Evolutionary conservation across 2,113 vertebrate genomes (phyloP), one percentile per base, ranked within the genome.

Genomic region (Pungitius pungitius): DNA sequence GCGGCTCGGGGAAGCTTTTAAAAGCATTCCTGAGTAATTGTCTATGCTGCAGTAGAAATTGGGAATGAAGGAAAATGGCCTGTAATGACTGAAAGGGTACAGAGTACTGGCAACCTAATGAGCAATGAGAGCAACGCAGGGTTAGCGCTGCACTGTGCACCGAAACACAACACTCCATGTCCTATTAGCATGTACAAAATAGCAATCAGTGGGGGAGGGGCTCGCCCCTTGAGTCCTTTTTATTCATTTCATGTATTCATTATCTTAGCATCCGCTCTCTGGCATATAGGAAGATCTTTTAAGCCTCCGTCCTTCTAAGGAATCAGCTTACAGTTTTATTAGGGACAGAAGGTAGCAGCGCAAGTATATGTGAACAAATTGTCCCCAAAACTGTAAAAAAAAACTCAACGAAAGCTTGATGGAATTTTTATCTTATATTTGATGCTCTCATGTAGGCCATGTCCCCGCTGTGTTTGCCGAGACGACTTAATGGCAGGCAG

Each of bases 1-100:
- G 52, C 35, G 6, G 81, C 67, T 77, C 81, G 84, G 77, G 77
- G 87, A 87, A 76, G 79, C 78, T 78, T 77, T 82, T 87, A 87
- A 87, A 91, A 88, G 85, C 84, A 89, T 90, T 92, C 86, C 84
- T 85, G 84, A 62, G 82, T 90, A 90, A 90, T 90, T 86, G 88
- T 83, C 73, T 78, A 51, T 62, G 84, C 84, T 84, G 78, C 77
- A 83, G 85, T 59, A 77, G 78, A 85, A 86, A 83, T 69, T 76
- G 73, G 82, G 86, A 87, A 79, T 51, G 80, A 62, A 75, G 66
- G 75, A 84, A 89, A 85, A 87, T 85, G 75, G 80, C 80, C 73
- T 47, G 45, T 80, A 86, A 86, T 86, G 72, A 82, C 77, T 69
- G 63, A 86, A 70, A 78, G 60, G 78, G 73, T 81, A 67, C 69